These are phyloP conservation scores for Nycticorax nycticorax DNA, from an alignment of 2,113 vertebrate genomes.

Conservation along the genomic window DNA sequence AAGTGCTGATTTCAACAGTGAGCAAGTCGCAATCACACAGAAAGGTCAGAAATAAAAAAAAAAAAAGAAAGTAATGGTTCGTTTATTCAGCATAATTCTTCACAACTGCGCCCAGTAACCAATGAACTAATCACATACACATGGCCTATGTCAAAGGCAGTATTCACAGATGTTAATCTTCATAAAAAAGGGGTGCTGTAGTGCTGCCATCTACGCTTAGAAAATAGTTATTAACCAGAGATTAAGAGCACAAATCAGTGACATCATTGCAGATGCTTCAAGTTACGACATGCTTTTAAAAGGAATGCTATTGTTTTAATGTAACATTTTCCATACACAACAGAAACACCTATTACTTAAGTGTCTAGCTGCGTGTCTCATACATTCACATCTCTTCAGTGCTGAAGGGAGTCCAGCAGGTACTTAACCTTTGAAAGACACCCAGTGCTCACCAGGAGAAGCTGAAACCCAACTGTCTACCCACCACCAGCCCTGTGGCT, in stretches of 20 bases:
- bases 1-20: constrained; percentile 20
- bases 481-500: rapidly evolving
- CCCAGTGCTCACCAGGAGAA: neutral
- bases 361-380: neutral
- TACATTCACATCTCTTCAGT: neutral
- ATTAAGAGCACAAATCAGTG: neutral
- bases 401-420: neutral
- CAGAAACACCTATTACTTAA: neutral
- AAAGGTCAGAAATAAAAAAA: constrained; percentile 1
- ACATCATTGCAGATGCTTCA: neutral
- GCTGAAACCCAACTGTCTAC: neutral
- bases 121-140: constrained; percentile 1
- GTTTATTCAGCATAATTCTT: constrained; percentile 7
- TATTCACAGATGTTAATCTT: constrained; percentile 13
- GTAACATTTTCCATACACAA: neutral
- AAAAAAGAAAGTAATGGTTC: neutral
- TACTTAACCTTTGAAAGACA: neutral
- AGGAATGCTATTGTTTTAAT: neutral
- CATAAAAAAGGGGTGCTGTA: neutral
- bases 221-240: neutral
- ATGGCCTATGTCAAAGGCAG: constrained; percentile 8
- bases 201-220: neutral
- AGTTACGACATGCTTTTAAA: neutral
- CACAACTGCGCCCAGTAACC: neutral
- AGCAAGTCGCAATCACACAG: neutral